phyloP scores from a whole-genome alignment of 2,888 invertebrate species.

The Oxyscelio sp. region DNA sequence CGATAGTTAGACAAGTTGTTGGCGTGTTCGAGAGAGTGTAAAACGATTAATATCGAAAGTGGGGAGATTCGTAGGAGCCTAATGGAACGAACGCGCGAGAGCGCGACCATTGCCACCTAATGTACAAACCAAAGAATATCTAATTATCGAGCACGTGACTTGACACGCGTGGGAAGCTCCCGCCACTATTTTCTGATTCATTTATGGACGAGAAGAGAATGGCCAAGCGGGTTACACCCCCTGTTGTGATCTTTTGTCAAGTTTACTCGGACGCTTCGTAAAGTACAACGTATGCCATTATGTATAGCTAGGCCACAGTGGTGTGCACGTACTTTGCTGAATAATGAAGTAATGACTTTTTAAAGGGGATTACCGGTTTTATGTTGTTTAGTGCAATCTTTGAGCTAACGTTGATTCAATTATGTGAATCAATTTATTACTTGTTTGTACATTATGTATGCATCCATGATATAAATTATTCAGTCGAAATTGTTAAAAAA shows the following conservation, averaged over 20 bases:
- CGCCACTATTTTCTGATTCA: constrained; percentile 87
- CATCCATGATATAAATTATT: no score
- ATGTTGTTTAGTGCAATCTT: not conserved
- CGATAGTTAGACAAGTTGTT: constrained; percentile 84
- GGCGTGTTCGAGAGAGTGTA: constrained; percentile 79
- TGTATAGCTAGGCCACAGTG: constrained; percentile 76
- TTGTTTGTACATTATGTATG: no score
- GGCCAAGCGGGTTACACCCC: constrained; percentile 81
- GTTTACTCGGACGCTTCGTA: constrained; percentile 83
- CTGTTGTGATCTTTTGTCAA: constrained; percentile 87
- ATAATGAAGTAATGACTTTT: constrained; percentile 69
- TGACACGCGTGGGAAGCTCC: constrained; percentile 87
- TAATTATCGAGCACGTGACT: constrained; percentile 88
- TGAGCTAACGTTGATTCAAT: not conserved
- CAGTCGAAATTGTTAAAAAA: no score
- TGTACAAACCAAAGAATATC: constrained; percentile 87
- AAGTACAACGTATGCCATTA: constrained; percentile 87
- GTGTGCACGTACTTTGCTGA: constrained; percentile 48
- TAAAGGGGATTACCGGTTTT: constrained; percentile 43
- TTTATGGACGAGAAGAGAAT: constrained; percentile 80
- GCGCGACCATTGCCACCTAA: constrained; percentile 78
- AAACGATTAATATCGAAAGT: constrained; percentile 69
- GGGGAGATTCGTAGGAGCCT: constrained; percentile 69
- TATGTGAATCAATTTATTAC: no score
- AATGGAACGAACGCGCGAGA: constrained; percentile 80